phyloP scores from a whole-genome alignment of 2,113 vertebrate species.

The Archocentrus centrarchus region DNA sequence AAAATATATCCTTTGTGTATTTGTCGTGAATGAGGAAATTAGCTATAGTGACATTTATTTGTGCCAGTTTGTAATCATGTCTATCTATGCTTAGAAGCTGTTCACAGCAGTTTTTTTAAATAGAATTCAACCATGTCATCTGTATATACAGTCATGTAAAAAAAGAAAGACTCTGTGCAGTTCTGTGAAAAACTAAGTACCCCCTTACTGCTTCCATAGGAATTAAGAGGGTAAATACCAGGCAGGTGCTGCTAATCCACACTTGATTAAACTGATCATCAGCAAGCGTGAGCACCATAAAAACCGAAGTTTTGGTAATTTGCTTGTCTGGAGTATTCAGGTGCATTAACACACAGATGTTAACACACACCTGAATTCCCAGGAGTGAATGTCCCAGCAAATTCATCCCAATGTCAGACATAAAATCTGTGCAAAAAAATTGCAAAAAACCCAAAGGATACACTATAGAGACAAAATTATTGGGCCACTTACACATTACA shows the following conservation, averaged over 20 bases:
- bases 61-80: not conserved
- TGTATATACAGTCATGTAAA: not conserved
- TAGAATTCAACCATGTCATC: too few relatives aligned
- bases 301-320: not conserved
- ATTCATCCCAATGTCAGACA: not conserved
- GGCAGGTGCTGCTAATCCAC: not conserved
- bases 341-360: too few relatives aligned
- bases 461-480: too few relatives aligned
- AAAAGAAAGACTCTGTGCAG: not conserved
- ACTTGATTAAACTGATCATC: slow-evolving; percentile 12
- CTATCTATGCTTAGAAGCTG: not conserved
- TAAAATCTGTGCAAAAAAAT: not conserved
- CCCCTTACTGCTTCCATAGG: not conserved
- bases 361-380: not conserved
- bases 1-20: not conserved
- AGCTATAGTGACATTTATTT: not conserved
- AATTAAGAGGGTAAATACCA: not conserved
- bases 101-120: too few relatives aligned
- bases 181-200: not conserved
- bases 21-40: not conserved
- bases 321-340: not conserved
- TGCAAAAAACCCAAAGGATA: not conserved
- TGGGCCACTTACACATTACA: too few relatives aligned
- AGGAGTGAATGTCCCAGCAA: not conserved
- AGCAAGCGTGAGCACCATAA: not conserved